Evolutionary conservation across 2,113 vertebrate genomes (phyloP).

Genomic region (Martes martes): DNA sequence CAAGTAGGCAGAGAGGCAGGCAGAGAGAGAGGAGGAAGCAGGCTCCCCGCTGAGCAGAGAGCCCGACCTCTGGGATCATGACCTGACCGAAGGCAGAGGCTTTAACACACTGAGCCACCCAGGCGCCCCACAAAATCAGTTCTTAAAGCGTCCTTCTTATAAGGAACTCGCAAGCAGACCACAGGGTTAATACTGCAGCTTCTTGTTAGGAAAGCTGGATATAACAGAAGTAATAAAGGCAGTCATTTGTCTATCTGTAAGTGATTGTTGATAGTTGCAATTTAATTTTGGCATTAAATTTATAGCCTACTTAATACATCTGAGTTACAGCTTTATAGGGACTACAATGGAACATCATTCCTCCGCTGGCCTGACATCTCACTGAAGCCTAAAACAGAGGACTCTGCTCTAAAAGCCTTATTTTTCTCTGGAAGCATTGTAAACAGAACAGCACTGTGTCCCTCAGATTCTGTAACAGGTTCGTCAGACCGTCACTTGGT

Average conservation of each 20-base stretch:
- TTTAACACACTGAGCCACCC: too few species aligned
- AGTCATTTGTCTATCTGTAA: not conserved
- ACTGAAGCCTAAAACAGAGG: not conserved
- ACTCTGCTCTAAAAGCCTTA: not conserved
- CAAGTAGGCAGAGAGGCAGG: too few species aligned
- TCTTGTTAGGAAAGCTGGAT: not conserved
- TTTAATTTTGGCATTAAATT: slow-evolving; percentile 30
- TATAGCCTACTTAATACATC: not conserved
- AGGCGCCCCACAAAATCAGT: not conserved
- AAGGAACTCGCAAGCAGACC: not conserved
- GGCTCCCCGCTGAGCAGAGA: too few species aligned
- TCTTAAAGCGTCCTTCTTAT: not conserved
- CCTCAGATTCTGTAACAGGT: not conserved
- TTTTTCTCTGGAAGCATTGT: not conserved
- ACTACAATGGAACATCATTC: not conserved
- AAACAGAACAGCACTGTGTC: not conserved
- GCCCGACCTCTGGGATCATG: too few species aligned
- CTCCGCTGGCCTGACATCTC: not conserved
- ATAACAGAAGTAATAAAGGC: not conserved
- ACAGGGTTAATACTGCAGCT: not conserved
- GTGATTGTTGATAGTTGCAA: not conserved
- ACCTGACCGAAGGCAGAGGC: too few species aligned
- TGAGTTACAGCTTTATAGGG: not conserved
- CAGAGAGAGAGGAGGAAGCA: too few species aligned
- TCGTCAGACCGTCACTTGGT: not conserved